These are phyloP conservation scores for Brenthis hecate DNA, from an alignment of 2,888 invertebrate genomes.

Conservation along the genomic window DNA sequence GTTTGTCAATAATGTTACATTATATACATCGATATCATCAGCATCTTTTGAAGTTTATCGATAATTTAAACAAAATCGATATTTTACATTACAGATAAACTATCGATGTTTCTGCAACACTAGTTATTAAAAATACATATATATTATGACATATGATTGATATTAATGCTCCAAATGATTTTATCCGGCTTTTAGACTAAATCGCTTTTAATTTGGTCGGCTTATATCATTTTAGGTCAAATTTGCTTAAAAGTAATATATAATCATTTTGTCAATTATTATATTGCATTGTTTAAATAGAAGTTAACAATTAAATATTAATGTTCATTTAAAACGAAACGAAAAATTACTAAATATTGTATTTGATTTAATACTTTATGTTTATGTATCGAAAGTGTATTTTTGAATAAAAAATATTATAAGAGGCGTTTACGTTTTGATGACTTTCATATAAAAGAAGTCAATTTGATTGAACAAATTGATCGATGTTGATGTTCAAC, in stretches of 20 bases:
- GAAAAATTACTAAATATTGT: background rate
- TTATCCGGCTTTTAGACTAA: background rate
- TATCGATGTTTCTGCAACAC: slow-evolving; percentile 10
- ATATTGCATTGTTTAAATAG: slow-evolving; percentile 2
- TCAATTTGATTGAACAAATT: too few species aligned
- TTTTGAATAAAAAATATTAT: too few species aligned
- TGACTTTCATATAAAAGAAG: too few species aligned
- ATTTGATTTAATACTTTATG: too few species aligned
- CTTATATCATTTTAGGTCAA: background rate
- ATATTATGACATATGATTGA: slow-evolving; percentile 2
- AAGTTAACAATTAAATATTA: slow-evolving; percentile 1
- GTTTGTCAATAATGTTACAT: too few species aligned
- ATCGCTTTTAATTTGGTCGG: background rate
- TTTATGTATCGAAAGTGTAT: too few species aligned
- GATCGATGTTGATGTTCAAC: too few species aligned
- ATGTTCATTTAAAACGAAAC: background rate
- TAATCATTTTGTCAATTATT: slow-evolving; percentile 20
- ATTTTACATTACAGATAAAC: slow-evolving; percentile 2
- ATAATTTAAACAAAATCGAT: slow-evolving; percentile 7
- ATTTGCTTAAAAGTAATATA: background rate
- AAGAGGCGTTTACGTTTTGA: too few species aligned
- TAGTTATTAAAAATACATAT: slow-evolving; percentile 6
- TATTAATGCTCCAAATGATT: background rate
- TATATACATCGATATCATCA: too few species aligned
- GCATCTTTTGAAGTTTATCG: too few species aligned